Base-by-base conservation (phyloP, 2,113 vertebrate species). In the Paraplagusia blochii region DNA sequence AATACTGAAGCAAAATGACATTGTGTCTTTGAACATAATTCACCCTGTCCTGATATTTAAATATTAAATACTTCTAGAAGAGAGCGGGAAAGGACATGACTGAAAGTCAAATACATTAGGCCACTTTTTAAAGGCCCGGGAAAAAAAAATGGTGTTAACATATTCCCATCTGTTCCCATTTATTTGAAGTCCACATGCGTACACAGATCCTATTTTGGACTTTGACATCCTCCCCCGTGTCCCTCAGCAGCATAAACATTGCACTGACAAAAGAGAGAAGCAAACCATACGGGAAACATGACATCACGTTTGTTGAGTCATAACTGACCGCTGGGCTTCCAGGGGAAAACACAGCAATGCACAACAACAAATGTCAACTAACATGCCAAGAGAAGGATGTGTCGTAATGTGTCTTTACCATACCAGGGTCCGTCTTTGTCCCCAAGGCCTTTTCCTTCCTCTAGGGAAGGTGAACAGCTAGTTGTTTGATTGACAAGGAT, bases 241-340 rank as follows among this genome's bases (percentile, higher is more conserved):
- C 70, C 47, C 52, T 56, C 46, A 54, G 65, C 73, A 61, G 14
- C n/a, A 10, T 36, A 15, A 22, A 61, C 69, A 77, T 60, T 44
- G 53, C 71, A 69, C 71, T 58, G 70, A 82, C 70, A 66, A 80
- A 62, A 69, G 68, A 74, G 65, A 76, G 65, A 83, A 71, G 55
- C 64, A 76, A 46, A 75, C 82, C 85, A 85, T 79, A 91, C 85
- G 77, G 86, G 92, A 29, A 91, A 83, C 74, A 76, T 90, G 81
- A 77, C 70, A 50, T 80, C 81, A 88, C 77, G 57, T 84, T 73
- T 89, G 86, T 76, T 40, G 66, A 90, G 91, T 87, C 59, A 61
- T 79, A 62, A 12, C 78, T 88, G 79, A 86, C 83, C 85, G 22
- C 49, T 60, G 4, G 74, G 83, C 79, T 70, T 69, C 66, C 50